A percentile compares a stretch with the other conserved stretches of the same genome.
phyloP scores from a whole-genome alignment of 1,140 invertebrate species.

The Bombus haemorrhoidalis region DNA sequence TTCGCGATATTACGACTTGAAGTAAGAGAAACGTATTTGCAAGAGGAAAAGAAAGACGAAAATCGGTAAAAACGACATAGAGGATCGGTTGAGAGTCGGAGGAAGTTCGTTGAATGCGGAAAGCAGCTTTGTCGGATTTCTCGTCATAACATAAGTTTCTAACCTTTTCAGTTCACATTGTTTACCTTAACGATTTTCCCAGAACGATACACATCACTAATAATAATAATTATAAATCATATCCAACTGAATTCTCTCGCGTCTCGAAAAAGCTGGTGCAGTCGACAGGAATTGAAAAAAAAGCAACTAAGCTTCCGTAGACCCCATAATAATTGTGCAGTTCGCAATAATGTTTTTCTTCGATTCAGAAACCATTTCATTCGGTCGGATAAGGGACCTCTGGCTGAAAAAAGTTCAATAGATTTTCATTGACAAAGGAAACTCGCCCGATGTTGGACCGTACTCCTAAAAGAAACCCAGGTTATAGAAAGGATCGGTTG shows the following conservation, averaged over 20 bases:
- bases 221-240: constrained; percentile 70
- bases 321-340: constrained; percentile 19
- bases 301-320: neutral
- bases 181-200: constrained; percentile 65
- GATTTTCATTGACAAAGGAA: neutral
- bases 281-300: neutral
- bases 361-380: constrained; percentile 16
- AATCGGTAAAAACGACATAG: neutral
- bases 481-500: neutral
- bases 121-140: constrained; percentile 42
- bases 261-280: neutral
- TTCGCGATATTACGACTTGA: constrained; percentile 24
- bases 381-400: neutral
- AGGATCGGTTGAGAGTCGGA: neutral
- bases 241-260: neutral
- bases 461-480: neutral
- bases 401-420: neutral
- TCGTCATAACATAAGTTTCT: constrained; percentile 1
- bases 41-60: neutral
- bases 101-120: constrained; percentile 44
- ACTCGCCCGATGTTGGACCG: neutral
- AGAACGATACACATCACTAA: constrained; percentile 44
- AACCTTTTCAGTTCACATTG: constrained; percentile 52
- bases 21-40: neutral
- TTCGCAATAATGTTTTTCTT: constrained; percentile 31